Evolutionary conservation across 2,888 invertebrate genomes (phyloP).

Genomic region (Rhagonycha lutea): DNA sequence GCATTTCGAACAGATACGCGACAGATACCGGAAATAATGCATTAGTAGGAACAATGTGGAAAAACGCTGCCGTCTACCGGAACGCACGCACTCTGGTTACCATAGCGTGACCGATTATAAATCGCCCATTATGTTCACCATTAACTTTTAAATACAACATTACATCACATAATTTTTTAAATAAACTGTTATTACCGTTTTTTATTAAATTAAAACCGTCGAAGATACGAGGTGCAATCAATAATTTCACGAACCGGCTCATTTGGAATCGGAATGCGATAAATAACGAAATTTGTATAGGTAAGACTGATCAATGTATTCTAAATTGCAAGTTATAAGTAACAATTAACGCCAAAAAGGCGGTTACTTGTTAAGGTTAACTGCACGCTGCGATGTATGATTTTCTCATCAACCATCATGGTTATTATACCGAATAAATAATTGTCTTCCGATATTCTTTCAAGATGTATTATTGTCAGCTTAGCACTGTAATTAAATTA

Average conservation of each 20-base stretch:
- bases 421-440: slow-evolving; percentile 30
- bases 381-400: slow-evolving; percentile 32
- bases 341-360: slow-evolving; percentile 43
- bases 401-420: slow-evolving; percentile 35
- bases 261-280: slow-evolving; percentile 30
- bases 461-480: slow-evolving; percentile 12
- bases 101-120: slow-evolving; percentile 49
- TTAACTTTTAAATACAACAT: slow-evolving; percentile 35
- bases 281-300: slow-evolving; percentile 24
- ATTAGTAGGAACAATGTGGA: slow-evolving; percentile 47
- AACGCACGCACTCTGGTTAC: slow-evolving; percentile 43
- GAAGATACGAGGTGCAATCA: slow-evolving; percentile 9
- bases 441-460: slow-evolving; percentile 4
- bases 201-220: slow-evolving; percentile 23
- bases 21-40: slow-evolving; percentile 44
- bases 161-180: slow-evolving; percentile 25
- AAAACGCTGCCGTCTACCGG: slow-evolving; percentile 42
- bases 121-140: slow-evolving; percentile 47
- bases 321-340: slow-evolving; percentile 41
- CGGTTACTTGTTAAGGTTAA: slow-evolving; percentile 26
- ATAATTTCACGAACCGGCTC: neutral
- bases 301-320: slow-evolving; percentile 45
- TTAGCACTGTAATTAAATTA: slow-evolving; percentile 13
- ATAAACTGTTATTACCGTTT: slow-evolving; percentile 36
- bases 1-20: slow-evolving; percentile 33